These are phyloP conservation scores for Lamellibrachia luymesi DNA, from an alignment of 1,140 invertebrate genomes.

Conservation along the genomic window DNA sequence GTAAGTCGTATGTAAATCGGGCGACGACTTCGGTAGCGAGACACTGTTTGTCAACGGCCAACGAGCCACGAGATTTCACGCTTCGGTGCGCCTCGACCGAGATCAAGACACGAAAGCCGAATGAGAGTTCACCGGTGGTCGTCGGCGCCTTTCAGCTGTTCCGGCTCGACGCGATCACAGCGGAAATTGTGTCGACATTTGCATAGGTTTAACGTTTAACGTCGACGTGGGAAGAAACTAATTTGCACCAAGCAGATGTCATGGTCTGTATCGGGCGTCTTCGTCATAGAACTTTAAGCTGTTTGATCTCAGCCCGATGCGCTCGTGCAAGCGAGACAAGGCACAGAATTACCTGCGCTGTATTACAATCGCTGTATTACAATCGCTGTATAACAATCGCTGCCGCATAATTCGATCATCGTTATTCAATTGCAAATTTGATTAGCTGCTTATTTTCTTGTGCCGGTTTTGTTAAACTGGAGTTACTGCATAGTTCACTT, in stretches of 20 bases:
- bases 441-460: background rate
- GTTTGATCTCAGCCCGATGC: background rate
- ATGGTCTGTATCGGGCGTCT: background rate
- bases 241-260: background rate
- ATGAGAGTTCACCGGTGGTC: background rate
- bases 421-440: background rate
- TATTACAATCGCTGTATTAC: background rate
- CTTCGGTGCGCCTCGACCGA: background rate
- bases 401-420: background rate
- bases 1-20: background rate
- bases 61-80: background rate
- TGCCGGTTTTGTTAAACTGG: background rate
- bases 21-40: background rate
- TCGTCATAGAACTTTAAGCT: background rate
- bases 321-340: background rate
- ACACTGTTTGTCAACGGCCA: background rate
- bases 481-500: background rate
- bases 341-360: background rate
- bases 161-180: background rate
- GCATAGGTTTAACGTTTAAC: conserved; percentile 5
- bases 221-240: background rate
- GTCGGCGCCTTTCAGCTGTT: background rate
- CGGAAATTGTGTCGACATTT: background rate
- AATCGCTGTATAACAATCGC: background rate
- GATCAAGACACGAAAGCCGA: background rate